These are phyloP conservation scores for Pionites leucogaster DNA, from an alignment of 2,113 vertebrate species.

Conservation along the genomic window DNA sequence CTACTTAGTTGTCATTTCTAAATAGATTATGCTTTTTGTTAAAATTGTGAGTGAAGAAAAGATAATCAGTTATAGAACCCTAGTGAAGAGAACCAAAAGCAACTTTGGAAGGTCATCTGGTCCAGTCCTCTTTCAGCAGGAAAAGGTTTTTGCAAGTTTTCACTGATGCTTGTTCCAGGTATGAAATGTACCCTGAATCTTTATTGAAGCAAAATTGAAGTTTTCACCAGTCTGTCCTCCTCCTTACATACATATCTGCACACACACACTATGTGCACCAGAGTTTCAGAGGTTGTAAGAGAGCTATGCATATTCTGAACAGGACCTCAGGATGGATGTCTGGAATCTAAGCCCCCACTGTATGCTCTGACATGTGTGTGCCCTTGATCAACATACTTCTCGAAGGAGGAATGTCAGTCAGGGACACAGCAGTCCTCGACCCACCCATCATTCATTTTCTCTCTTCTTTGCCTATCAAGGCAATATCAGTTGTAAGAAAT, in stretches of 20 bases:
- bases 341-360: background rate
- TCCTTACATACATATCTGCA: background rate
- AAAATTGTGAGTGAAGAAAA: background rate
- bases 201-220: background rate
- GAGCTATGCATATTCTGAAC: background rate
- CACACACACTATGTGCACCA: background rate
- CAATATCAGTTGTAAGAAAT: background rate
- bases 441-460: background rate
- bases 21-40: background rate
- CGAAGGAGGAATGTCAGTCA: background rate
- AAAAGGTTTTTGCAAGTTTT: background rate
- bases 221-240: background rate
- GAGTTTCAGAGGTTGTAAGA: background rate
- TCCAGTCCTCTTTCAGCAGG: background rate
- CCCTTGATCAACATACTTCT: background rate
- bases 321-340: background rate
- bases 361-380: background rate
- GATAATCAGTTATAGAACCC: fast-evolving
- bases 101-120: background rate
- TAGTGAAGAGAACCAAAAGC: background rate
- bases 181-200: background rate
- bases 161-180: background rate
- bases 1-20: background rate
- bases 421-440: background rate
- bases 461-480: background rate